These are phyloP conservation scores for Calephelis virginiensis DNA, from an alignment of 1,140 invertebrate species.

Conservation along the genomic window DNA sequence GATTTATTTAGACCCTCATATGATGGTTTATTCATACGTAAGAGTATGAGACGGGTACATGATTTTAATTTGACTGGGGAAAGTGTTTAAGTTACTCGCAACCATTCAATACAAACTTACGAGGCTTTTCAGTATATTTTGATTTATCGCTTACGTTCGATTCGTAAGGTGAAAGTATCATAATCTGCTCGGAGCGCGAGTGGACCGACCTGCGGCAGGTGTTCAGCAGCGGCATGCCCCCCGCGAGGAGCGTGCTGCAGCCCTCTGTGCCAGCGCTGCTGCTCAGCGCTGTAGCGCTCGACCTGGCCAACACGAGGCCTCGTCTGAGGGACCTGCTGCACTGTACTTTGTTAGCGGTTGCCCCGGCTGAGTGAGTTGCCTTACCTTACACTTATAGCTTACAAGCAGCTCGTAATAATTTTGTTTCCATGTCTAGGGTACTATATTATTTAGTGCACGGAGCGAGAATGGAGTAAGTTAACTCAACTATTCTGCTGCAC, in stretches of 20 bases:
- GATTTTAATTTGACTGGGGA: too few relatives aligned
- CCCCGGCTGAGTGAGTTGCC: background rate
- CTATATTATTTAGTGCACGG: too few relatives aligned
- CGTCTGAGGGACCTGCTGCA: constrained; percentile 31
- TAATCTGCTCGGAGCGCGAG: constrained; percentile 39
- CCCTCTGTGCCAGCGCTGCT: constrained; percentile 26
- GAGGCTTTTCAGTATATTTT: background rate
- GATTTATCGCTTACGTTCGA: background rate
- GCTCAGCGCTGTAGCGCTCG: constrained; percentile 42
- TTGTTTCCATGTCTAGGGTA: too few relatives aligned
- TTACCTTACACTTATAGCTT: too few relatives aligned
- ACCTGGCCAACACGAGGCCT: constrained; percentile 25
- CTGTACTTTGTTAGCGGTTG: constrained; percentile 35
- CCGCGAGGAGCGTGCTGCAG: constrained; percentile 34
- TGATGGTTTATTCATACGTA: too few relatives aligned
- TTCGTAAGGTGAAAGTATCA: constrained; percentile 44
- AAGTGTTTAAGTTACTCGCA: too few relatives aligned
- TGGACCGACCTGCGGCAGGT: constrained; percentile 36
- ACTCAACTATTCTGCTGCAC: too few relatives aligned
- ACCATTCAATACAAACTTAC: background rate
- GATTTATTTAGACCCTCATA: too few relatives aligned
- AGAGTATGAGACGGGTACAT: too few relatives aligned
- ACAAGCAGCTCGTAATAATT: too few relatives aligned
- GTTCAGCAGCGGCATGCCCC: constrained; percentile 35
- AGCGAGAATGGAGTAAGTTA: too few relatives aligned